Percentiles rank a stretch among this genome's conserved stretches.
phyloP scores from a whole-genome alignment of 2,113 vertebrate genomes.

The Zapornia atra region DNA sequence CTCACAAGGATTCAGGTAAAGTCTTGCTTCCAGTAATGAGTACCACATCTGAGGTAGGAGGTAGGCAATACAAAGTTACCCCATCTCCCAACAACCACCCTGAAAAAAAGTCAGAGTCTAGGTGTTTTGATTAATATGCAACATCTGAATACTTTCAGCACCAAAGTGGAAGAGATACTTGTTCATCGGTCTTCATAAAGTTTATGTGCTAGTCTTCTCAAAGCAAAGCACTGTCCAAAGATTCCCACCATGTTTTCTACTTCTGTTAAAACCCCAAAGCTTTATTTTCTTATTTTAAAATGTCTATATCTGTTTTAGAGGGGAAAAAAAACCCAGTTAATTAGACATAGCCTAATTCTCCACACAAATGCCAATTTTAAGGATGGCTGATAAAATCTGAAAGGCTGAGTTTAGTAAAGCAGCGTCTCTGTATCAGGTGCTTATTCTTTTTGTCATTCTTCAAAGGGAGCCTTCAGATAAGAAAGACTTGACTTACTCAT shows the following conservation, averaged over 20 bases:
- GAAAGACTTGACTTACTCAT: not conserved
- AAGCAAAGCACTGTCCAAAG: not conserved
- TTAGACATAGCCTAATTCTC: not conserved
- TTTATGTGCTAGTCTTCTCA: not conserved
- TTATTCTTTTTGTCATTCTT: not conserved
- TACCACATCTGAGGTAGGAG: not conserved
- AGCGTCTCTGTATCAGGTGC: not conserved
- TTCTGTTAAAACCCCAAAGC: not conserved
- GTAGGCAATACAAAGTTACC: not conserved
- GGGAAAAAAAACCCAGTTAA: not conserved
- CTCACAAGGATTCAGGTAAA: not conserved
- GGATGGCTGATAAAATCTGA: not conserved
- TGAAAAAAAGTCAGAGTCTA: not conserved
- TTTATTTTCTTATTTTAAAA: not conserved
- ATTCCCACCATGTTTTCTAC: not conserved
- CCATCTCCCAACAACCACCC: not conserved
- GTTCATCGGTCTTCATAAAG: not conserved
- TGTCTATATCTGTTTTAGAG: not conserved
- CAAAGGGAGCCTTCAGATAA: not conserved
- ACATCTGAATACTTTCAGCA: not conserved
- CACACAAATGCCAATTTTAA: not conserved
- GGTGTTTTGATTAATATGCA: not conserved
- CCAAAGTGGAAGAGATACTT: not conserved
- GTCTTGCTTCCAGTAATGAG: not conserved
- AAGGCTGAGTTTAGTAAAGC: not conserved